Conservation (phyloP, 1,140 invertebrate genomes). For the Kradibia gibbosae region DNA sequence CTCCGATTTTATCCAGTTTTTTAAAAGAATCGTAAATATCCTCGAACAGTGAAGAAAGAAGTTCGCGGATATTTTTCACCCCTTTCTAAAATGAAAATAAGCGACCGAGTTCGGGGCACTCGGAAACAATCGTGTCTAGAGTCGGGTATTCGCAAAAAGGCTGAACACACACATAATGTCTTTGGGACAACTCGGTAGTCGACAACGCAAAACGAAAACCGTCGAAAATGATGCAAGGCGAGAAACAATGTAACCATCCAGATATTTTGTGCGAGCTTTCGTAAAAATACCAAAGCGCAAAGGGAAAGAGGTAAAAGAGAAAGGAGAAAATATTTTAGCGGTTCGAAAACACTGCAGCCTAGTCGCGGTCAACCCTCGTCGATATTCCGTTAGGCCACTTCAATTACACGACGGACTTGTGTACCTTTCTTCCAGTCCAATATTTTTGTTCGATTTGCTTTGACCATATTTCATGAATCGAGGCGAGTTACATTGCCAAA, state of each 20-base stretch:
- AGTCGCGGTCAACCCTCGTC: slow-evolving; percentile 33
- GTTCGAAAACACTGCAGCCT: not conserved
- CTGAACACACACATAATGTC: slow-evolving; percentile 2
- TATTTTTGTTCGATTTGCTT: slow-evolving; percentile 2
- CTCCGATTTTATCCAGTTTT: too few species aligned
- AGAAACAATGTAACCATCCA: slow-evolving; percentile 4
- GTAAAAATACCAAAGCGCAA: not conserved
- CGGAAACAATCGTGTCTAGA: slow-evolving; percentile 27
- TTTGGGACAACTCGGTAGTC: slow-evolving; percentile 17
- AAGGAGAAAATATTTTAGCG: not conserved
- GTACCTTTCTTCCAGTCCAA: slow-evolving; percentile 24
- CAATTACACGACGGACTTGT: slow-evolving; percentile 27
- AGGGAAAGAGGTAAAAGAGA: slow-evolving; percentile 13
- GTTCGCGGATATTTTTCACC: not conserved
- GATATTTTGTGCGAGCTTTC: not conserved
- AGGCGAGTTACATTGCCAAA: slow-evolving; percentile 1
- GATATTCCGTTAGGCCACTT: slow-evolving; percentile 65
- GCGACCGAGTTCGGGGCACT: slow-evolving; percentile 27
- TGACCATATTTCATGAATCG: not conserved
- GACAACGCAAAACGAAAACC: slow-evolving; percentile 6
- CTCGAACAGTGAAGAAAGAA: not conserved
- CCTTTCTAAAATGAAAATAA: not conserved
- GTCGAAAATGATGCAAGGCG: slow-evolving; percentile 33
- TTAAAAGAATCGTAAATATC: not conserved
- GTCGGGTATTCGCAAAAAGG: not conserved